Evolutionary conservation across 1,140 invertebrate genomes (phyloP), one percentile per base, ranked within the genome.

Genomic region (Lethrus apterus): DNA sequence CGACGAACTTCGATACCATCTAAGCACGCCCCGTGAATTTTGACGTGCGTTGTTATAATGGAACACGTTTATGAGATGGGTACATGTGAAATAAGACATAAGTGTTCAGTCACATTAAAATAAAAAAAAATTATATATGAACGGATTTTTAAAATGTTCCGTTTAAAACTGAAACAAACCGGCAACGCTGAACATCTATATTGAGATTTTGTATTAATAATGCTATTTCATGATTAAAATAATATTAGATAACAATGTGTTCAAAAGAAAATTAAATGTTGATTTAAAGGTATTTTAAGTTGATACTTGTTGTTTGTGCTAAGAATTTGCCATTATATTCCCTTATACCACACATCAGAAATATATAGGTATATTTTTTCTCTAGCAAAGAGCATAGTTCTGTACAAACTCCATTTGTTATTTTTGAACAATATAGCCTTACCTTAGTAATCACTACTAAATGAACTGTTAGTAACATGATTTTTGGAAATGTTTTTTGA

Each of bases 1-100:
- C 24, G 44, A 36, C 46, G 32, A 43, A 46, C 48, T 42, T 40
- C 34, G 56, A 58, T 58, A 56, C 52, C 54, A 58, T 58, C 53
- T 52, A 33, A 46, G 44, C 33, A 52, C 44, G 53, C 47, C 48
- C 50, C 35, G 50, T 45, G 43, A 55, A 57, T 57, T 57, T 57
- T 55, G 56, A 57, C 56, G 47, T 52, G 52, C 48, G 48, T 46
- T 54, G 42, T 48, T 50, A 47, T 51, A 43, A 47, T 44, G 46
- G 38, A 53, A 53, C 54, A 51, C 44, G 44, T 46, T 46, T 46
- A 46, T 46, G 44, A 34, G 44, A 36, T 38, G 44, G 44, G 35
- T 32, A 38, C 35, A 38, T 21, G 35, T 23, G 35, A 38, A 38
- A 21, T 38, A 38, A 38, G 35, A 38, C 35, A 38, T 38, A 38